Evolutionary conservation across 2,113 vertebrate genomes (phyloP).

Genomic region (Emydocephalus ijimae): DNA sequence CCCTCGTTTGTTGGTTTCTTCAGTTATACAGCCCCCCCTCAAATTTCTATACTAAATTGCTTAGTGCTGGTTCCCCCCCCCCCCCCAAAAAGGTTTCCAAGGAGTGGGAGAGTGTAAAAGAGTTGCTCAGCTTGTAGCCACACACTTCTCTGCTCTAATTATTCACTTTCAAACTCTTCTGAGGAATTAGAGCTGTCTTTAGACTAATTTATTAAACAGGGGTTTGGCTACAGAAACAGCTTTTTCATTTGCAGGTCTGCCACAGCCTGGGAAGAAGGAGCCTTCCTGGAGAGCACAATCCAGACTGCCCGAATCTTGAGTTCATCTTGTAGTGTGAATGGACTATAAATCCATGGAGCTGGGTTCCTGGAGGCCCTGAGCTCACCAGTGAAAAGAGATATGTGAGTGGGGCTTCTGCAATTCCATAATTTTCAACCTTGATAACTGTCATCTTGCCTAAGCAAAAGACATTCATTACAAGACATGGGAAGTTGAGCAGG

Average conservation of each 20-base stretch:
- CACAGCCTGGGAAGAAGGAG: neutral
- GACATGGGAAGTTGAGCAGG: neutral
- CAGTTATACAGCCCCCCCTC: constrained; percentile 1
- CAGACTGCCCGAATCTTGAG: neutral
- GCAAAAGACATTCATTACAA: neutral
- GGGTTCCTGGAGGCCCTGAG: no score
- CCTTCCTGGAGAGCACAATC: neutral
- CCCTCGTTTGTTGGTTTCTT: neutral
- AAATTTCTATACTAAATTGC: neutral
- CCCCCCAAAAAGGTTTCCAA: constrained; percentile 9
- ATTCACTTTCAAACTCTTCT: constrained; percentile 7
- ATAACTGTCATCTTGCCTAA: neutral
- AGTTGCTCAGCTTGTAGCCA: constrained; percentile 6
- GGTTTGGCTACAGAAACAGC: neutral
- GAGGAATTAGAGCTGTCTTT: constrained; percentile 2
- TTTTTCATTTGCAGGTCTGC: neutral
- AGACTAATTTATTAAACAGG: constrained; percentile 24
- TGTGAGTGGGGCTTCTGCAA: neutral
- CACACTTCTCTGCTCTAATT: constrained; percentile 11
- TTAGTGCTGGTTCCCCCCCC: neutral
- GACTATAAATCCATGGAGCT: neutral
- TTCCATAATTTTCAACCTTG: neutral
- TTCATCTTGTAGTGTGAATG: neutral
- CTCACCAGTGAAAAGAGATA: no score
- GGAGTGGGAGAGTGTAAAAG: constrained; percentile 13